A percentile compares a stretch with the other conserved stretches of the same genome.
Conservation (phyloP, 2,113 vertebrate species). For the Malurus alboscapulatus region DNA sequence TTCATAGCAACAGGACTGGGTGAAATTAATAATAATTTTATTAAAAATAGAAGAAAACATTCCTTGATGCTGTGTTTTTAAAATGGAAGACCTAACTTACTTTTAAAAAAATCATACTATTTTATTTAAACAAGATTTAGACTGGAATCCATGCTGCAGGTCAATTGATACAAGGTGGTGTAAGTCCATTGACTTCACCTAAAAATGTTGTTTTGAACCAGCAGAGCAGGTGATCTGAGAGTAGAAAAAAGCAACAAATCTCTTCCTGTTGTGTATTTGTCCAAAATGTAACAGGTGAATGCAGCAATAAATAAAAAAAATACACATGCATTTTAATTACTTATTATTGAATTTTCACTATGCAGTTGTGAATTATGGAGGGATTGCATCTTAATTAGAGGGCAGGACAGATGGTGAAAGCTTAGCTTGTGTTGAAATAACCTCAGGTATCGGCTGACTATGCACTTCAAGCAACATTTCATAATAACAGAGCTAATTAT, state of each 20-base stretch:
- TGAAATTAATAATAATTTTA: background rate
- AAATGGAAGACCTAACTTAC: background rate
- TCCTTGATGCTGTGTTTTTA: background rate
- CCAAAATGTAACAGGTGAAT: background rate
- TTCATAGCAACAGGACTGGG: background rate
- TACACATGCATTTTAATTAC: background rate
- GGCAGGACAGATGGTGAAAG: conserved; percentile 20
- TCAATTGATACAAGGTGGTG: background rate
- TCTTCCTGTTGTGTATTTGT: background rate
- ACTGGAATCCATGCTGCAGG: background rate
- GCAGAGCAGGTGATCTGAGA: background rate
- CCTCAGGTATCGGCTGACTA: background rate
- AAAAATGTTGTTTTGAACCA: background rate
- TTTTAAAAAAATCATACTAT: background rate
- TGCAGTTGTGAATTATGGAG: background rate
- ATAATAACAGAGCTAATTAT: background rate
- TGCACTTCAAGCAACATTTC: background rate
- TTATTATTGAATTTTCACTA: background rate
- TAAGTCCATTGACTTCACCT: background rate
- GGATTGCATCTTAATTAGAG: background rate
- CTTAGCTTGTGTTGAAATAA: background rate
- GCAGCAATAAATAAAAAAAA: background rate
- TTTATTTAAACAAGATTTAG: background rate
- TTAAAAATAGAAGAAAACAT: background rate
- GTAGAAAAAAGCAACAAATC: background rate